Percentiles rank a stretch among this genome's conserved stretches.
phyloP scores from a whole-genome alignment of 2,797 vertebrate genomes.

The Pristis pectinata region DNA sequence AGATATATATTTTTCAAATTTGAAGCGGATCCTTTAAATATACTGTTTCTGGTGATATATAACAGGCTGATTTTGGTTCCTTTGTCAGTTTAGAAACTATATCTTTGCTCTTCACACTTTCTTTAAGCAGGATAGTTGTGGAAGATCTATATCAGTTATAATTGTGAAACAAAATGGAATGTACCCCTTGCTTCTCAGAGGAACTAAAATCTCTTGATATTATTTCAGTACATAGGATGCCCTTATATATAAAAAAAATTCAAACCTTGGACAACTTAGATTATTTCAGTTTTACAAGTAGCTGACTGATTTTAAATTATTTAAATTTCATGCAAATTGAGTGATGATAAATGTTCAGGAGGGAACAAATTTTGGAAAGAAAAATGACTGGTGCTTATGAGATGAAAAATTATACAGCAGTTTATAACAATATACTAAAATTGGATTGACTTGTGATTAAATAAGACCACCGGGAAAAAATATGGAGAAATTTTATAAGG shows the following conservation, averaged over 20 bases:
- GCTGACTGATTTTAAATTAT: neutral
- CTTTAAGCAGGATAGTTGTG: neutral
- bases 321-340: neutral
- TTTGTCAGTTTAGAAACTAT: neutral
- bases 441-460: slow-evolving; percentile 49
- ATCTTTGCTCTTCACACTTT: neutral
- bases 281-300: neutral
- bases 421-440: neutral
- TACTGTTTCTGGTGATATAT: neutral
- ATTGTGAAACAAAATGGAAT: neutral
- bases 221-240: neutral
- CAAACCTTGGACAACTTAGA: neutral
- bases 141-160: neutral
- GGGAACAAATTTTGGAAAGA: neutral
- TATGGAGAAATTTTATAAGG: neutral
- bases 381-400: neutral
- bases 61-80: neutral
- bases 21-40: neutral
- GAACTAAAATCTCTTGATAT: neutral
- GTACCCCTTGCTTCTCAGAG: neutral
- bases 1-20: neutral
- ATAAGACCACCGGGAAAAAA: slow-evolving; percentile 57
- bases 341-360: neutral
- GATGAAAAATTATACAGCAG: neutral
- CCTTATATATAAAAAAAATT: neutral